Evolutionary conservation across 1,140 invertebrate genomes (phyloP).

Genomic region (Anoplolepis gracilipes): DNA sequence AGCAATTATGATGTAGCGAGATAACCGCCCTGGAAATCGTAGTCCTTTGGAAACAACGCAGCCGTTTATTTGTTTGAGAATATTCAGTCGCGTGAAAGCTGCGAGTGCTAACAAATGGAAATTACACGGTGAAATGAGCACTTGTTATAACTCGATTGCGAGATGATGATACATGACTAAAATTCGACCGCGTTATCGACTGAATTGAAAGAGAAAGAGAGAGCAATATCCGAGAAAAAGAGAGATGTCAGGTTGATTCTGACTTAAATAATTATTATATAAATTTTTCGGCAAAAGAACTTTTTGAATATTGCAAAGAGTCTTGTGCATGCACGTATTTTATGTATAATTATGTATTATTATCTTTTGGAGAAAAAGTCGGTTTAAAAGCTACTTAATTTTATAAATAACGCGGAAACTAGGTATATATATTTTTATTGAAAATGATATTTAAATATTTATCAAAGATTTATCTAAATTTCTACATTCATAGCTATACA

Average conservation of each 20-base stretch:
- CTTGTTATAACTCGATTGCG: not conserved
- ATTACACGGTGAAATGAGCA: not conserved
- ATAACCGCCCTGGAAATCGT: not conserved
- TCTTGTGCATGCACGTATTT: too few relatives aligned
- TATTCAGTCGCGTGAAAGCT: not conserved
- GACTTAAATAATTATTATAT: not conserved
- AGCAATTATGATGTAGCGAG: constrained; percentile 11
- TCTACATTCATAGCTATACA: not conserved
- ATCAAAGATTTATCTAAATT: not conserved
- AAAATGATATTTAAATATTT: not conserved
- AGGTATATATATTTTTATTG: not conserved
- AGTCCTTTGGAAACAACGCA: constrained; percentile 7
- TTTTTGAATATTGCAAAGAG: too few relatives aligned
- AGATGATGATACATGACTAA: not conserved
- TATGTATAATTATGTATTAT: too few relatives aligned
- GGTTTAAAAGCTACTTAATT: not conserved
- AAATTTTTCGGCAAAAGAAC: not conserved
- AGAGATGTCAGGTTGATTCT: constrained; percentile 18
- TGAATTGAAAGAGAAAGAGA: not conserved
- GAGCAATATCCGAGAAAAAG: not conserved
- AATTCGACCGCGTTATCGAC: constrained; percentile 7
- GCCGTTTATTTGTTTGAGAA: constrained; percentile 24
- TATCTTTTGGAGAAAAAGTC: too few relatives aligned
- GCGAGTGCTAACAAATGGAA: constrained; percentile 13
- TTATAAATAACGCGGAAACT: not conserved